Percentiles rank a stretch among this genome's conserved stretches.
Evolutionary conservation across 2,888 invertebrate genomes (phyloP).

Genomic region (Watsonalla cultraria): DNA sequence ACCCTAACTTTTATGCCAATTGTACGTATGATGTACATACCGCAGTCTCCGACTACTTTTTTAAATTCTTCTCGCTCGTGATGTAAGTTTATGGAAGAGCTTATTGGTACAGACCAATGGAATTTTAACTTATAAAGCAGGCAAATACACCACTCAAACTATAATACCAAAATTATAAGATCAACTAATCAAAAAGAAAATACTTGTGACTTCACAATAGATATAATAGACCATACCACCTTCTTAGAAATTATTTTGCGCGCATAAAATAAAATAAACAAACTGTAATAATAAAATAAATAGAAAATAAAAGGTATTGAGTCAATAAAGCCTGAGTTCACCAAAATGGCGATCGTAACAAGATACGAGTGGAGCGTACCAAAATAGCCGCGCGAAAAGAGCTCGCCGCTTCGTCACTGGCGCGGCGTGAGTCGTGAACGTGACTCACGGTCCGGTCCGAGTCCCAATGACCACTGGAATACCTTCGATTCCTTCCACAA

Average conservation of each 20-base stretch:
- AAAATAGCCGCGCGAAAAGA: slow-evolving; percentile 47
- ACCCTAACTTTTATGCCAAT: too few species aligned
- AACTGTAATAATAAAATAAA: background rate
- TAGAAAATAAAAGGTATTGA: background rate
- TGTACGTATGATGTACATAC: too few species aligned
- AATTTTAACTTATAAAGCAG: too few species aligned
- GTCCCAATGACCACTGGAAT: background rate
- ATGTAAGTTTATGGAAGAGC: too few species aligned
- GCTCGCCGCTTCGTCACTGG: slow-evolving; percentile 32
- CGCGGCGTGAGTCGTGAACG: background rate
- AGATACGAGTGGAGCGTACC: slow-evolving; percentile 53
- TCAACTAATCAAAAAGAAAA: background rate
- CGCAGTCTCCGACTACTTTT: too few species aligned
- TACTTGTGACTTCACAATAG: too few species aligned
- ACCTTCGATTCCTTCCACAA: background rate
- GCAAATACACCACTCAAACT: too few species aligned
- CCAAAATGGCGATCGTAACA: slow-evolving; percentile 65
- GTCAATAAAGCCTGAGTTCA: slow-evolving; percentile 22
- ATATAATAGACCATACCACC: too few species aligned
- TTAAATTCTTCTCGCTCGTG: too few species aligned
- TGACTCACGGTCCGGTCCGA: slow-evolving; percentile 26
- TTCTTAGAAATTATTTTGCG: too few species aligned
- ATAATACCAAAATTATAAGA: background rate
- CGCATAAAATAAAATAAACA: too few species aligned
- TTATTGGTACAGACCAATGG: slow-evolving; percentile 6